phyloP scores from a whole-genome alignment of 2,797 vertebrate species.

The Scomberomorus guttatus region DNA sequence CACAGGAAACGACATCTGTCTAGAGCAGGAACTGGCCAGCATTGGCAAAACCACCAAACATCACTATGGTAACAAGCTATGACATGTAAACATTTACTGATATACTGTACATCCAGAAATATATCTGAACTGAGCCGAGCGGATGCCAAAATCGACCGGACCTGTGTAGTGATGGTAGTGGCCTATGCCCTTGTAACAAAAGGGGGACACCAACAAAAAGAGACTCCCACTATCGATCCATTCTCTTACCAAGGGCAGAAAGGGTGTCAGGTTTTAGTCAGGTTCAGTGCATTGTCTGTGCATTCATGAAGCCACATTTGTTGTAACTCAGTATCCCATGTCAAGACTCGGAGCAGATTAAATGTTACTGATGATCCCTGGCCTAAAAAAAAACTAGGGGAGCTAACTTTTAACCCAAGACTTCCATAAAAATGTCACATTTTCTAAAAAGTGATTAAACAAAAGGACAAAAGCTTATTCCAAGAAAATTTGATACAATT shows the following conservation, averaged over 20 bases:
- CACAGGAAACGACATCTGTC: constrained; percentile 52
- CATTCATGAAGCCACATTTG: constrained; percentile 48
- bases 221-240: constrained; percentile 70
- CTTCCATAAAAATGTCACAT: background rate
- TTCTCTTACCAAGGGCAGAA: constrained; percentile 74
- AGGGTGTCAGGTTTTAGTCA: constrained; percentile 76
- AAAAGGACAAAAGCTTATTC: background rate
- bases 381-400: constrained; percentile 10
- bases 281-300: constrained; percentile 57
- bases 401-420: background rate
- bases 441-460: background rate
- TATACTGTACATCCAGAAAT: constrained; percentile 28
- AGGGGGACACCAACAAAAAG: constrained; percentile 54
- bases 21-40: constrained; percentile 55
- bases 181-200: constrained; percentile 56
- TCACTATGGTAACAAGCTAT: constrained; percentile 60
- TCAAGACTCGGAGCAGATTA: constrained; percentile 37
- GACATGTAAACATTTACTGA: constrained; percentile 12
- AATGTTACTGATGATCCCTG: constrained; percentile 29
- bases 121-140: constrained; percentile 1
- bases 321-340: constrained; percentile 48
- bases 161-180: constrained; percentile 27
- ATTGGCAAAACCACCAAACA: constrained; percentile 66
- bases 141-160: constrained; percentile 16
- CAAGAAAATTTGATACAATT: background rate